Evolutionary conservation across 2,888 invertebrate species (phyloP).

Genomic region (Caenorhabditis sp.): DNA sequence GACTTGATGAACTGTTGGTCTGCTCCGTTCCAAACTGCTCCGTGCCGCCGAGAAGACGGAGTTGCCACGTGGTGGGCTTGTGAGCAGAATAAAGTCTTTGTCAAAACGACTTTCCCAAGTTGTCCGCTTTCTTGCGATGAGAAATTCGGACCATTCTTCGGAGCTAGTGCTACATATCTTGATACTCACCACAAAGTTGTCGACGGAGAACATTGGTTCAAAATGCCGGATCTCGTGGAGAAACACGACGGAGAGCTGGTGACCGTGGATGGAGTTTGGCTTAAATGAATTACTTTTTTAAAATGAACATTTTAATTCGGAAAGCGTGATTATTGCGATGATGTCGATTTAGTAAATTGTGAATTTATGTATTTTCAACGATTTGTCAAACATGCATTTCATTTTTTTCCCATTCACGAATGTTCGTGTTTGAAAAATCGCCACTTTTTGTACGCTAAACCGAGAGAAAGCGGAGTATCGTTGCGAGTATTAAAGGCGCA

Average conservation of each 20-base stretch:
- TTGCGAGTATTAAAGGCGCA: slow-evolving; percentile 30
- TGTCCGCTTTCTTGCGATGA: slow-evolving; percentile 61
- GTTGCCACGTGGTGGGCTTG: slow-evolving; percentile 67
- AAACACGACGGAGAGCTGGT: slow-evolving; percentile 30
- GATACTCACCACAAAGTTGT: slow-evolving; percentile 59
- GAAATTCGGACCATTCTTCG: slow-evolving; percentile 48
- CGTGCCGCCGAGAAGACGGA: slow-evolving; percentile 52
- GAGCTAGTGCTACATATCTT: slow-evolving; percentile 31
- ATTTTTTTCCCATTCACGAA: not conserved
- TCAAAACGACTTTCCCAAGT: slow-evolving; percentile 61
- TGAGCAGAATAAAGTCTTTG: slow-evolving; percentile 59
- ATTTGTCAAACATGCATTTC: no score
- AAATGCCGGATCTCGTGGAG: slow-evolving; percentile 56
- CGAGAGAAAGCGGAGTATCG: slow-evolving; percentile 12
- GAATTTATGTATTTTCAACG: no score
- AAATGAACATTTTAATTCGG: no score
- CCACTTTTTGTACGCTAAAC: slow-evolving; percentile 4
- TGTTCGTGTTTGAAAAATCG: slow-evolving; percentile 9
- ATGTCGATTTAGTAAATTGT: no score
- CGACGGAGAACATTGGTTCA: slow-evolving; percentile 62
- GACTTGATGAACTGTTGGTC: slow-evolving; percentile 66
- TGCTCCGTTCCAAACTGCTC: slow-evolving; percentile 60
- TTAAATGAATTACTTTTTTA: slow-evolving; percentile 23
- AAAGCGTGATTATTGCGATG: not conserved
- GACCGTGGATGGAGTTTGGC: slow-evolving; percentile 49